Base-by-base conservation (phyloP, 2,888 invertebrate genomes). In the Eugnorisma glareosa region DNA sequence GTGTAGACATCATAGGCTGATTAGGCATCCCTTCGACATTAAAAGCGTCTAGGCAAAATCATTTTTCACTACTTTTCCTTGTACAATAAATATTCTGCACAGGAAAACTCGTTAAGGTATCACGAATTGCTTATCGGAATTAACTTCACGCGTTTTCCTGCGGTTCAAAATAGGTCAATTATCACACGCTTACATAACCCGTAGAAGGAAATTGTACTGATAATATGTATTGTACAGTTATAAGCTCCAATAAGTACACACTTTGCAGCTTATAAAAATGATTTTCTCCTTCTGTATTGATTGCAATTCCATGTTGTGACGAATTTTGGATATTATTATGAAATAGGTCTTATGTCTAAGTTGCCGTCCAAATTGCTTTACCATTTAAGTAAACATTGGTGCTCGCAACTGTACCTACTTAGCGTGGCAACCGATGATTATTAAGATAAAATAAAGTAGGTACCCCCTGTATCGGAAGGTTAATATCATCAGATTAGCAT, bases 381-480 rank as follows among this genome's bases (percentile, higher is more conserved):
- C 37, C n/a, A 63, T 11, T 11, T 61, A 15, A 13, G 15, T n/a
- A n/a, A 2, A 63, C n/a, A n/a, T n/a, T 18, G 15, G 37, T 40
- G n/a, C n/a, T 64, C 15, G 18, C n/a, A n/a, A 40, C 64, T 64
- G 31, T 59, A 66, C 24, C n/a, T 28, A 57, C 24, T 68, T 31
- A 18, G 40, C 51, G 13, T 64, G 15, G 31, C 51, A 68, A 82
- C 79, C 35, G 18, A 35, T 40, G 63, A 71, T 59, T 67, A 73
- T 35, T 43, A 35, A 43, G 79, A 79, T 67, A 77, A 48, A n/a
- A 69, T 1, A 35, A 79, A 72, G n/a, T n/a, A n/a, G n/a, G n/a
- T 80, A 80, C 68, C 72, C 74, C 82, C 84, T 64, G 54, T 80
- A 84, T 79, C 64, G 45, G n/a, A 74, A 64, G 67, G 61, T 48